A percentile compares a stretch with the other conserved stretches of the same genome.
phyloP scores from a whole-genome alignment of 2,888 invertebrate genomes.

The Cosmia pyralina region DNA sequence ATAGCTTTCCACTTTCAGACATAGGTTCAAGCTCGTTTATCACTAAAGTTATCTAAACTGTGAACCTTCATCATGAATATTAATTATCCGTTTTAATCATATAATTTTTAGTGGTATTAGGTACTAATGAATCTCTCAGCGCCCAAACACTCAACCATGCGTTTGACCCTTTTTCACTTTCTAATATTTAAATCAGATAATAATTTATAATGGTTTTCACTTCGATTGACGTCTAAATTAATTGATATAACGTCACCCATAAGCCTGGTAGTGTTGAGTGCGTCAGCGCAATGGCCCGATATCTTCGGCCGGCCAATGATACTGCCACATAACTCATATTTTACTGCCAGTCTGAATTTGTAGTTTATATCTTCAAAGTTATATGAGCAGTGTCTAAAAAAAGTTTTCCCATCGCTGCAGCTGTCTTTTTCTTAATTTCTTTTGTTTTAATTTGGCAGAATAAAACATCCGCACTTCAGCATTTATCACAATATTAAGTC shows the following conservation, averaged over 20 bases:
- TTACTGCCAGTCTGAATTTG: conserved; percentile 25
- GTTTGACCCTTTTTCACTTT: conserved; percentile 48
- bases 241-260: conserved; percentile 34
- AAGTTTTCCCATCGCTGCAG: conserved; percentile 1
- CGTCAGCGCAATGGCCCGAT: conserved; percentile 18
- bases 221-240: conserved; percentile 38
- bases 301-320: conserved; percentile 28
- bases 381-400: conserved; percentile 15
- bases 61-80: background rate
- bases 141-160: conserved; percentile 2
- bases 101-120: conserved; percentile 5
- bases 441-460: conserved; percentile 12
- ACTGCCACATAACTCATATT: conserved; percentile 29
- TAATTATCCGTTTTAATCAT: conserved; percentile 5
- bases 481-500: background rate
- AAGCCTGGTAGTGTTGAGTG: conserved; percentile 26
- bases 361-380: conserved; percentile 12
- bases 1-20: conserved; percentile 53
- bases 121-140: background rate
- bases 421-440: conserved; percentile 18
- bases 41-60: conserved; percentile 6
- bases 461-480: background rate
- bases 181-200: conserved; percentile 58
- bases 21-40: background rate
- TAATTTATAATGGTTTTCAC: conserved; percentile 45